Evolutionary conservation across 2,113 vertebrate genomes (phyloP).

Genomic region (Calidris pugnax): DNA sequence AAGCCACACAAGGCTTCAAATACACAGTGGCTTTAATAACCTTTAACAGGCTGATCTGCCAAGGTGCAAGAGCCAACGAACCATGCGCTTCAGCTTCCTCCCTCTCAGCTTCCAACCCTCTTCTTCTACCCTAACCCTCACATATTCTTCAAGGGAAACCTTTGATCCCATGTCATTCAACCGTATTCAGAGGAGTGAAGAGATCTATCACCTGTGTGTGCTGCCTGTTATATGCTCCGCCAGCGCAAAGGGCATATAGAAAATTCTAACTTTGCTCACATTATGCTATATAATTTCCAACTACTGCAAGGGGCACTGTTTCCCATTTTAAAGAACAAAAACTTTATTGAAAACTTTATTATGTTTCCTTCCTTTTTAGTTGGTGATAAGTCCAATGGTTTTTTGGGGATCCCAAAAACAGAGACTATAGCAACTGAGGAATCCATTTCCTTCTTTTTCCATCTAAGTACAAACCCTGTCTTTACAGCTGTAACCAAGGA

Average conservation of each 20-base stretch:
- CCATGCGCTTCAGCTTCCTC: neutral
- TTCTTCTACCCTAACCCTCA: neutral
- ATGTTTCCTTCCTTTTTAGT: neutral
- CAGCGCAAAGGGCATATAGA: neutral
- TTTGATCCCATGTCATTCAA: neutral
- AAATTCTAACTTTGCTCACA: neutral
- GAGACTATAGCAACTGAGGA: neutral
- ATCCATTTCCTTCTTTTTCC: neutral
- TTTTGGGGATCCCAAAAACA: neutral
- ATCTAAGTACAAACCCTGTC: neutral
- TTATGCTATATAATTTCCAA: neutral
- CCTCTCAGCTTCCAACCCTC: neutral
- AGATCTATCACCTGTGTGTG: neutral
- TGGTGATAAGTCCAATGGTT: neutral
- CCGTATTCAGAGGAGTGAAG: neutral
- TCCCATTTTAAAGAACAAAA: neutral
- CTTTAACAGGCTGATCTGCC: neutral
- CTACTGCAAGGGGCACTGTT: neutral
- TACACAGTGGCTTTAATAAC: neutral
- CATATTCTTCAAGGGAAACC: neutral
- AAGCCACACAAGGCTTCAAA: neutral
- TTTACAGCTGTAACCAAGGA: slow-evolving; percentile 2
- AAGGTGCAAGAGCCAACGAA: fast-evolving
- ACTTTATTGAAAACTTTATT: neutral
- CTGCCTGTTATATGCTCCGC: neutral